phyloP scores from a whole-genome alignment of 2,888 invertebrate genomes.

The Sipha maydis region DNA sequence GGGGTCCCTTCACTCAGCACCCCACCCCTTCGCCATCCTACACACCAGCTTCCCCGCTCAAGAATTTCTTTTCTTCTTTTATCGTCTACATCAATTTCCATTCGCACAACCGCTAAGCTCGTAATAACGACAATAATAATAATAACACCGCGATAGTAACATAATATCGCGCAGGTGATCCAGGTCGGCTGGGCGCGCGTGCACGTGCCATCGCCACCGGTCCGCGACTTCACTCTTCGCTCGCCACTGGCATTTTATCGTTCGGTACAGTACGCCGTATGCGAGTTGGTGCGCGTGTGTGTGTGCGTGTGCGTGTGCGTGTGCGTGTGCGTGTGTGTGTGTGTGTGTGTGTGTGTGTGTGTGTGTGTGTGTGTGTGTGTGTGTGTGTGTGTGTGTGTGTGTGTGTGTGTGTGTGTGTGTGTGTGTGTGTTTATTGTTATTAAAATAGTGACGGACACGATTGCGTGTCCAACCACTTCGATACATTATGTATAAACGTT shows the following conservation, averaged over 20 bases:
- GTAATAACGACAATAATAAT: neutral
- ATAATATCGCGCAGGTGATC: constrained; percentile 4
- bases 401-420: too few species aligned
- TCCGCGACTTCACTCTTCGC: neutral
- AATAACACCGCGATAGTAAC: neutral
- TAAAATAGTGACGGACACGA: neutral
- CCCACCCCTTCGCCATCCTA: neutral
- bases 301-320: too few species aligned
- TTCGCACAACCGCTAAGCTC: neutral
- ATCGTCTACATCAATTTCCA: neutral
- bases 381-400: too few species aligned
- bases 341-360: too few species aligned
- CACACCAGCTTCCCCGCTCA: too few species aligned
- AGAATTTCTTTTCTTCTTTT: neutral
- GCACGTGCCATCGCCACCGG: constrained; percentile 34
- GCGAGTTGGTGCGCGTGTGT: too few species aligned
- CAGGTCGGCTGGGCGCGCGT: constrained; percentile 4
- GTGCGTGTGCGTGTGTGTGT: too few species aligned
- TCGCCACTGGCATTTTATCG: neutral
- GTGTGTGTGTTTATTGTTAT: neutral
- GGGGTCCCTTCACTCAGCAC: constrained; percentile 34
- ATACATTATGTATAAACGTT: neutral
- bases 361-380: too few species aligned
- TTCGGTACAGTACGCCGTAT: neutral
- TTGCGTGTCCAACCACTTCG: neutral